These are phyloP conservation scores for Rhadinocentrus ornatus DNA, from an alignment of 2,797 vertebrate species.

Conservation along the genomic window DNA sequence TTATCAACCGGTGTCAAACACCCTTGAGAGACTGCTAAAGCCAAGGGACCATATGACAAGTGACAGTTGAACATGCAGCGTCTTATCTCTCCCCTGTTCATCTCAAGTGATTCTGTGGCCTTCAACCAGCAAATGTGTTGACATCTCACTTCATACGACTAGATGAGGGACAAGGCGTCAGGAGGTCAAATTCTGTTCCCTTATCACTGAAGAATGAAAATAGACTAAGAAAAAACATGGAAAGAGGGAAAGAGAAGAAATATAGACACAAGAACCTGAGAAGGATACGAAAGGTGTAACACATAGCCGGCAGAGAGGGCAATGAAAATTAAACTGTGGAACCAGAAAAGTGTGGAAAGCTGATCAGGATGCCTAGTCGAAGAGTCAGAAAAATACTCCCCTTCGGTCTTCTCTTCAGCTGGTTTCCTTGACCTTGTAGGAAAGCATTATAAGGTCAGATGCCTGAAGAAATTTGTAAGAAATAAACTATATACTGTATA, in stretches of 20 bases:
- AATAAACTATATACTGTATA: not conserved
- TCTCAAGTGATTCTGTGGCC: conserved; percentile 24
- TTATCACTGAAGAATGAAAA: conserved; percentile 2
- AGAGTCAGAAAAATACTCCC: not conserved
- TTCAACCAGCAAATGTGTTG: conserved; percentile 38
- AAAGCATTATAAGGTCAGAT: not conserved
- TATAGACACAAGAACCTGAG: not conserved
- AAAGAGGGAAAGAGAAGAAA: not conserved
- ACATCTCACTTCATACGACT: conserved; percentile 37
- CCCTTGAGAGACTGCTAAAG: conserved; percentile 32
- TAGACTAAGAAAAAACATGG: conserved; percentile 2
- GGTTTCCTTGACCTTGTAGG: not conserved
- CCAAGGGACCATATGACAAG: conserved; percentile 39
- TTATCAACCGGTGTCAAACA: conserved; percentile 40
- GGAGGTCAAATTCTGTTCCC: conserved; percentile 25
- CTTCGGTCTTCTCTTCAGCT: not conserved
- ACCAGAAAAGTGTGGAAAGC: not conserved
- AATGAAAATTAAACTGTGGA: not conserved
- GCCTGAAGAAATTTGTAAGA: not conserved
- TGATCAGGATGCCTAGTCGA: not conserved
- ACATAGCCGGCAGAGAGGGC: not conserved
- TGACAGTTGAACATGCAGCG: conserved; percentile 32
- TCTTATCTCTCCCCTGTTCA: conserved; percentile 32
- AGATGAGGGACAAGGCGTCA: conserved; percentile 19
- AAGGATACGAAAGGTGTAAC: not conserved